These are phyloP conservation scores for Antheraea yamamai DNA, from an alignment of 2,888 invertebrate genomes.

Conservation along the genomic window DNA sequence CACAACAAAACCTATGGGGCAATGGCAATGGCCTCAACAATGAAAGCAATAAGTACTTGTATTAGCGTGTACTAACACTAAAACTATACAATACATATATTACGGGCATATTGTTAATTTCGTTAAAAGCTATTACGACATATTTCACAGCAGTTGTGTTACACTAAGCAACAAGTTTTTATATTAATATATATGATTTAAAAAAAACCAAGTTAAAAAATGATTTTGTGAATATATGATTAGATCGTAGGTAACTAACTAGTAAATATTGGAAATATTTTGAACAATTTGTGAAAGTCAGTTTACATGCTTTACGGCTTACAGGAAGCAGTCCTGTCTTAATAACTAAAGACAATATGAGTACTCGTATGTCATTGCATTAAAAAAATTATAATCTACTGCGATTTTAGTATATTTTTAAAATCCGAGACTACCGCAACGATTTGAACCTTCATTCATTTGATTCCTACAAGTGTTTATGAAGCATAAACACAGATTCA, in stretches of 20 bases:
- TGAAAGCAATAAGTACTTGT: neutral
- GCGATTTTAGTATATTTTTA: too few species aligned
- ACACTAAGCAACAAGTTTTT: neutral
- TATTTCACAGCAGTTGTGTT: neutral
- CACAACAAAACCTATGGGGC: neutral
- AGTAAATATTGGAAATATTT: neutral
- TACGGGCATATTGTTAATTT: neutral
- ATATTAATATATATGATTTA: neutral
- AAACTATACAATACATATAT: neutral
- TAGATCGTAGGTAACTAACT: neutral
- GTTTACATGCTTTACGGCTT: too few species aligned
- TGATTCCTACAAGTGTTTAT: neutral
- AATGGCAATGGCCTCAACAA: neutral
- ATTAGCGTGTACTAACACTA: neutral
- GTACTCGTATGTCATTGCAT: too few species aligned
- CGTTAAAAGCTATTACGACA: neutral
- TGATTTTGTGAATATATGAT: neutral
- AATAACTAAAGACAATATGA: too few species aligned
- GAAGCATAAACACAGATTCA: neutral
- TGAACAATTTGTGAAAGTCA: neutral
- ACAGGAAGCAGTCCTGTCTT: neutral
- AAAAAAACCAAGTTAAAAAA: neutral
- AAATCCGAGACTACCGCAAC: too few species aligned
- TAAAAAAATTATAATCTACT: too few species aligned
- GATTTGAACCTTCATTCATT: too few species aligned